A percentile compares a stretch with the other conserved stretches of the same genome.
These are phyloP conservation scores for Drosophila melanogaster DNA, from an alignment of 1,140 invertebrate genomes.

Conservation along the genomic window Release_6_plus_ISO1_MT NT_033777.3:5030501-5031000, in stretches of 20 bases:
- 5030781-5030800: conserved; percentile 78
- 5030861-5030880: not conserved
- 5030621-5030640: conserved; percentile 61
- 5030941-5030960: too few species aligned
- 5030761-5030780: conserved; percentile 76
- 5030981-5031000: too few species aligned
- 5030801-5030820: conserved; percentile 64
- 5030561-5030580: conserved; percentile 29
- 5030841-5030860: not conserved
- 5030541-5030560: conserved; percentile 28
- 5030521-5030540: conserved; percentile 23
- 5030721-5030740: conserved; percentile 78
- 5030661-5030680: conserved; percentile 51
- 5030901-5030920: too few species aligned
- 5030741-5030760: conserved; percentile 77
- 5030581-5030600: conserved; percentile 39
- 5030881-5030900: too few species aligned
- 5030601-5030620: conserved; percentile 69
- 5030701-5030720: conserved; percentile 78
- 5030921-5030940: too few species aligned
- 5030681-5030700: conserved; percentile 72
- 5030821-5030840: conserved; percentile 6
- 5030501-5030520: conserved; percentile 52
- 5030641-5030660: conserved; percentile 34
- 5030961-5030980: not conserved